Base-by-base conservation (phyloP, 2,888 invertebrate genomes). In the Drosophila dives region DNA sequence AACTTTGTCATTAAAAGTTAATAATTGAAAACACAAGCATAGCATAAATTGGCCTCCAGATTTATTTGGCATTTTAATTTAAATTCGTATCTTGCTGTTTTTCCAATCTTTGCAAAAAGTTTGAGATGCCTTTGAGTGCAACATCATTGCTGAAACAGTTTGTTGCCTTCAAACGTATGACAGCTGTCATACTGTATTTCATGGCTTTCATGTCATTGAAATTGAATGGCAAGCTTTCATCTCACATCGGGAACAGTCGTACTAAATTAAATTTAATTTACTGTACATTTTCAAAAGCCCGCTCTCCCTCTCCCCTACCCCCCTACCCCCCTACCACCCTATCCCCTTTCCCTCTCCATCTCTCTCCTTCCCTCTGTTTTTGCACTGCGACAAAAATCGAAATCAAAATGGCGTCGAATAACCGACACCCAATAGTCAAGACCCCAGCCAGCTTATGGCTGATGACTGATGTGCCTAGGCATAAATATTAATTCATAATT, bases 401-500 rank as follows among this genome's bases (percentile, higher is more conserved):
- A 81, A 86, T 83, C 73, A 86, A 83, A 81, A 86, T 83, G 78
- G 72, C 81, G 72, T 71, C 67, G 65, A 75, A 76, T 74, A 53
- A 38, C n/a, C 38, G 34, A 29, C 42, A 64, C 60, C 55, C 40
- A 77, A 26, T 29, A 42, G 72, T 64, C 59, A 72, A 70, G 60
- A 55, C 55, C 26, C 36, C 34, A 29, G 23, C 8, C 55, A n/a
- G 77, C 64, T 56, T 59, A 34, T 60, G 49, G 42, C 63, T 48
- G 45, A 10, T 49, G 45, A 53, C 20, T 48, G 17, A n/a, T 20
- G 32, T 20, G 34, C 40, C 62, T 38, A 74, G 53, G 56, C 63
- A 23, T 8, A 85, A 85, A 84, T 89, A 86, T 80, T 89, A 82
- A 85, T 80, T 87, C 73, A 82, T 87, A 87, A 89, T 87, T 87